Percentiles rank a stretch among this genome's conserved stretches.
phyloP scores from a whole-genome alignment of 2,113 vertebrate species.

The Orycteropus afer region DNA sequence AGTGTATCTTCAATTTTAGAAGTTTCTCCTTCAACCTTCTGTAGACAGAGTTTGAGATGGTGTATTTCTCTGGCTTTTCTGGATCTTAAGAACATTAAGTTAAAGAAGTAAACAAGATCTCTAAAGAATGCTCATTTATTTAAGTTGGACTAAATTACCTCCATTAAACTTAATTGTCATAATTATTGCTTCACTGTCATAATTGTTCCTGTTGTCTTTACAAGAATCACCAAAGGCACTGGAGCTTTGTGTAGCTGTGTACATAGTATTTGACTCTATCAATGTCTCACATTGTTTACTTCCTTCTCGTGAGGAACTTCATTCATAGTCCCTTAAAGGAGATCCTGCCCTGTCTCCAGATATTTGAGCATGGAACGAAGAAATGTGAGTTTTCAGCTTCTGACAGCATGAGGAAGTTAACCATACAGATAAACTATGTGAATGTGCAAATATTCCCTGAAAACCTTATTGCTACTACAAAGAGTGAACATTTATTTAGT shows the following conservation, averaged over 20 bases:
- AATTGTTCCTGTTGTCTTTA: slow-evolving; percentile 43
- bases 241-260: background rate
- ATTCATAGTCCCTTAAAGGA: background rate
- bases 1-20: background rate
- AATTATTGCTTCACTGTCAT: slow-evolving; percentile 42
- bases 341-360: background rate
- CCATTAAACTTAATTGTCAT: slow-evolving; percentile 60
- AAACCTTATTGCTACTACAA: background rate
- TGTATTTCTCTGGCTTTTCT: background rate
- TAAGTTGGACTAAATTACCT: slow-evolving; percentile 32
- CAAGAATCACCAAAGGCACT: slow-evolving; percentile 25
- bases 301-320: background rate
- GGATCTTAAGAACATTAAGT: background rate
- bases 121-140: slow-evolving; percentile 49
- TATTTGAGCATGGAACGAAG: background rate
- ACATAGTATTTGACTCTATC: background rate
- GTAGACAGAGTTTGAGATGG: background rate
- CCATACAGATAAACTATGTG: background rate
- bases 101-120: slow-evolving; percentile 38
- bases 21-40: background rate
- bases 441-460: background rate
- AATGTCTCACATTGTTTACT: slow-evolving; percentile 6
- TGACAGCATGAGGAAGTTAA: background rate
- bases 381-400: background rate
- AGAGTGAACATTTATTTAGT: background rate